Base-by-base conservation (phyloP, 1,140 invertebrate genomes). In the Procambarus clarkii region DNA sequence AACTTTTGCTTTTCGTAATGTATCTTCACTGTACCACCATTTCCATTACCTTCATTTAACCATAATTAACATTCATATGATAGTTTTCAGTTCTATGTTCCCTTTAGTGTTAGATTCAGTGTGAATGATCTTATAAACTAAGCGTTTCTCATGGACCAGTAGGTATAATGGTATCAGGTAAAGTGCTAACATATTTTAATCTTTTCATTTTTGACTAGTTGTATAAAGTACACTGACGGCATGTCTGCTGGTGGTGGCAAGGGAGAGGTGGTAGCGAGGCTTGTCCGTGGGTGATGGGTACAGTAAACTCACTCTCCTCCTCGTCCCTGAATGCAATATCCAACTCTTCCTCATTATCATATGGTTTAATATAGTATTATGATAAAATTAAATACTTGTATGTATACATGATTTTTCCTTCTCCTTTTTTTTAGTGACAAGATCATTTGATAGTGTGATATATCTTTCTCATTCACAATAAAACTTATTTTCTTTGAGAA, bases 281-380 rank as follows among this genome's bases (percentile, higher is more conserved):
- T 64, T 34, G 71, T 78, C 76, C 80, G 82, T 91, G 89, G 89
- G 76, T 91, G 89, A 48, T 91, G 89, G 83, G 50, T 91, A 86
- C 89, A 91, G 89, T 78, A 69, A 78, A 88, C 86, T 88, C 74
- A 86, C 44, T 91, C 81, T 71, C 84, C 79, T 74, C 45, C 44
- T 78, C 86, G 50, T 79, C 81, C 83, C 82, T 80, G 24, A 76
- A 78, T 85, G 81, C 89, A 91, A 79, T 91, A 91, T 91, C 76
- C 82, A 91, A 91, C 83, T 85, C 83, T 85, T 85, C 89, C 83
- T 91, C 83, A 91, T 89, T 89, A 89, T 83, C 79, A 89, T 91
- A 84, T 84, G 83, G 84, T 86, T 91, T 85, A 91, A 85, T 78
- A 91, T 91, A 91, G 89, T 91, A 91, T 91, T 91, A 91, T 91